Percentiles rank a stretch among this genome's conserved stretches.
Evolutionary conservation across 1,140 invertebrate species (phyloP).

Genomic region (Drosophila sp.): DNA sequence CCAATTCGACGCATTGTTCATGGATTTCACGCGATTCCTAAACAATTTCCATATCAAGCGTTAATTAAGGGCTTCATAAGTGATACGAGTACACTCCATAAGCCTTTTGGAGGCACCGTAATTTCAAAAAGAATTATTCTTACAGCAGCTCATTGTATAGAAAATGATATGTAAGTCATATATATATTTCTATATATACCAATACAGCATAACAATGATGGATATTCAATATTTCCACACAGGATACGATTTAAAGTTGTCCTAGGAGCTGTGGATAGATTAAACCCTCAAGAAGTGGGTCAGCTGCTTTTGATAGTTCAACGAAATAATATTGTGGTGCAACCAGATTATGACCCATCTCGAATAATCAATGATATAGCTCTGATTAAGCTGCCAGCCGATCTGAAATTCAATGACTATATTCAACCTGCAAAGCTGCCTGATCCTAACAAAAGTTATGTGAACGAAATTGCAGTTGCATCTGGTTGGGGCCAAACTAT

Average conservation of each 20-base stretch:
- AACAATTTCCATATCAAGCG: slow-evolving; percentile 36
- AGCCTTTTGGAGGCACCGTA: slow-evolving; percentile 2
- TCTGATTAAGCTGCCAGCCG: slow-evolving; percentile 14
- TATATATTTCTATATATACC: not conserved
- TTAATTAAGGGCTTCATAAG: too few relatives aligned
- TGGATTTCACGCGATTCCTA: not conserved
- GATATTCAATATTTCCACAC: too few relatives aligned
- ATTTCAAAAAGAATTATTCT: slow-evolving; percentile 17
- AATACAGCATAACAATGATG: not conserved
- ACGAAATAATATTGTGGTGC: not conserved
- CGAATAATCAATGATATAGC: slow-evolving; percentile 22
- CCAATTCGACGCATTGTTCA: not conserved
- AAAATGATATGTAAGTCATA: not conserved
- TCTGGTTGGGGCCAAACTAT: slow-evolving; percentile 18
- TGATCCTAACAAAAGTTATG: not conserved
- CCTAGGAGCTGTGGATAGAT: slow-evolving; percentile 20
- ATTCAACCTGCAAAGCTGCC: slow-evolving; percentile 24
- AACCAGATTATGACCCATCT: not conserved
- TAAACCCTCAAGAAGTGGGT: slow-evolving; percentile 6
- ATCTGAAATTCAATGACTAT: slow-evolving; percentile 23
- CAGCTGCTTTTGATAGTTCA: slow-evolving; percentile 6
- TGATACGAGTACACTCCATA: too few relatives aligned
- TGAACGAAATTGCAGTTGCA: not conserved
- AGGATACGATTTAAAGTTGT: not conserved
- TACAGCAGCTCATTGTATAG: slow-evolving; percentile 30